Conservation (phyloP, 2,797 vertebrate genomes). For the Kryptolebias ocellatus region DNA sequence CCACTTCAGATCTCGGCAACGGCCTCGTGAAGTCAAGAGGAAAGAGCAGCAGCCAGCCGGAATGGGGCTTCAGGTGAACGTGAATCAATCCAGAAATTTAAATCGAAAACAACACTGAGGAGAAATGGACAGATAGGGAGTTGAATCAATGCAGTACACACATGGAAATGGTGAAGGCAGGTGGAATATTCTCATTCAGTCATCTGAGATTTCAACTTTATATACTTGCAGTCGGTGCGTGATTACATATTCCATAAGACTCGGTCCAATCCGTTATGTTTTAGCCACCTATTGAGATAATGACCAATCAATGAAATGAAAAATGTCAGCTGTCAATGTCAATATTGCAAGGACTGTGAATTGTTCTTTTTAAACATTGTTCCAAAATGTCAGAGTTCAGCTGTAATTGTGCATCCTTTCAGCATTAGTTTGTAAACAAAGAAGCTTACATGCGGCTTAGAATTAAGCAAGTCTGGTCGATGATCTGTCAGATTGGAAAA, state of each 20-base stretch:
- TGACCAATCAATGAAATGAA: background rate
- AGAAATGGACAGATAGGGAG: conserved; percentile 10
- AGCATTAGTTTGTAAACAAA: background rate
- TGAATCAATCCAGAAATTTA: conserved; percentile 13
- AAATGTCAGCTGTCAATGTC: background rate
- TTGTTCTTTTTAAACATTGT: background rate
- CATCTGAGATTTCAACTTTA: background rate
- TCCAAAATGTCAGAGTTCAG: no score
- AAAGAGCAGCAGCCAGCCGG: conserved; percentile 47
- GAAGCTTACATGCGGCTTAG: background rate
- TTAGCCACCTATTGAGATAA: background rate
- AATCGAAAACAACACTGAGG: conserved; percentile 23
- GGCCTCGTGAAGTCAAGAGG: conserved; percentile 55
- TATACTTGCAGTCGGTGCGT: background rate
- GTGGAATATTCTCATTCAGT: background rate
- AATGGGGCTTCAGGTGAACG: conserved; percentile 16
- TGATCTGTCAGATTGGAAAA: background rate
- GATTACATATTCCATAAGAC: background rate
- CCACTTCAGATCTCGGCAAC: conserved; percentile 60
- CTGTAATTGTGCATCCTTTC: background rate
- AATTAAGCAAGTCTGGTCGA: background rate
- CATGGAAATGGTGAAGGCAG: background rate
- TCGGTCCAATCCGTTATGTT: background rate
- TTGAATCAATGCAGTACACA: background rate
- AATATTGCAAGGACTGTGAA: background rate